Evolutionary conservation across 2,888 invertebrate species (phyloP), one percentile per base, ranked within the genome.

Genomic region (Ectobius pallidus): DNA sequence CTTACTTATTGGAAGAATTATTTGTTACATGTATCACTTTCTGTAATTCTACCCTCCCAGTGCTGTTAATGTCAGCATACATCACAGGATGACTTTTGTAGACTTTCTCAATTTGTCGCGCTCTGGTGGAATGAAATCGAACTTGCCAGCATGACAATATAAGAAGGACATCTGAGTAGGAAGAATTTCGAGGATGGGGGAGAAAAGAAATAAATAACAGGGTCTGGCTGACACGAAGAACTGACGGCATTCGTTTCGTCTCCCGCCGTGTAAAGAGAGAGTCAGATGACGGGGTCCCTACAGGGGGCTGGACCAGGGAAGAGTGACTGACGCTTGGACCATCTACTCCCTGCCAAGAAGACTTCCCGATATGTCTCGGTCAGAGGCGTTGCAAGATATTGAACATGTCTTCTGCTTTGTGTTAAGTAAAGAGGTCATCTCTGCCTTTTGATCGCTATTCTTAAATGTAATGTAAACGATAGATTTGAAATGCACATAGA

Each of bases 161-260:
- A 63, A 25, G 39, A 63, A 42, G 39, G 63, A 63, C 63, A 63
- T 63, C 22, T 63, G 63, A 63, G 58, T 58, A 27, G 32, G 32
- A 25, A 30, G 25, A 34, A 65, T 34, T 65, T 44, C 46, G 27
- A 3, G 42, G 42, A 22, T 16, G 9, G 25, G 22, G 55, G n/a
- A n/a, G n/a, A n/a, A n/a, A 46, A 46, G 65, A 65, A 65, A 65
- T 65, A 65, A 65, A 65, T 65, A 65, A 65, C 61, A 20, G 61
- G 32, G 32, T 32, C 32, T 20, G 61, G 55, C 49, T n/a, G n/a
- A 25, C 61, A 16, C 39, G 63, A 63, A 39, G 42, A 42, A 46
- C 46, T 44, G 65, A 65, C 65, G 65, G 65, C 65, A 46, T 65
- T 65, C 65, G 65, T 65, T 65, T 46, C 46, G 63, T 42, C 63